phyloP scores from a whole-genome alignment of 2,797 vertebrate species.

The Nothura maculosa region DNA sequence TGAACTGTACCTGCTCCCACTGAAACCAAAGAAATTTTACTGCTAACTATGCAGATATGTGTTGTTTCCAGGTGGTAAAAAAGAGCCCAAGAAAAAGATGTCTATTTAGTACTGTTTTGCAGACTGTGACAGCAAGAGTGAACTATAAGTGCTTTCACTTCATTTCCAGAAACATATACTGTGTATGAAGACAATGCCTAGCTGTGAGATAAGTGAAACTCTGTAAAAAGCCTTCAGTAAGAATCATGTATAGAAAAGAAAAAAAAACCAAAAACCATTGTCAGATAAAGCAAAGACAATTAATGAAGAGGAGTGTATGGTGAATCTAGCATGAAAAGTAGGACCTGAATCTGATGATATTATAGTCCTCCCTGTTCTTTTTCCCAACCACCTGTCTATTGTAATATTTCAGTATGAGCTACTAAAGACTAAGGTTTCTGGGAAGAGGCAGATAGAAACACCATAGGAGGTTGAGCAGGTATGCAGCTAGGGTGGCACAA shows the following conservation, averaged over 20 bases:
- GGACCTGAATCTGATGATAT: not conserved
- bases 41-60: not conserved
- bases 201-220: not conserved
- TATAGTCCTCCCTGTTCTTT: too few relatives aligned
- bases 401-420: not conserved
- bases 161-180: not conserved
- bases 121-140: not conserved
- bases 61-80: not conserved
- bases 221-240: not conserved
- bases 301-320: too few relatives aligned
- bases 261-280: not conserved
- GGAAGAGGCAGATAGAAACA: not conserved
- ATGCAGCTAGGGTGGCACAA: not conserved
- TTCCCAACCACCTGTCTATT: not conserved
- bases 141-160: not conserved
- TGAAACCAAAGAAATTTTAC: not conserved
- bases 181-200: not conserved
- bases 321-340: not conserved
- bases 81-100: not conserved
- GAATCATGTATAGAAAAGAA: not conserved
- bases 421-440: not conserved
- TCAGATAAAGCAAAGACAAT: not conserved
- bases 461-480: accelerated
- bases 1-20: not conserved
- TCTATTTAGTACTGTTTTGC: not conserved